A percentile compares a stretch with the other conserved stretches of the same genome.
Evolutionary conservation across 1,140 invertebrate genomes (phyloP).

Genomic region (Fopius arisanus): DNA sequence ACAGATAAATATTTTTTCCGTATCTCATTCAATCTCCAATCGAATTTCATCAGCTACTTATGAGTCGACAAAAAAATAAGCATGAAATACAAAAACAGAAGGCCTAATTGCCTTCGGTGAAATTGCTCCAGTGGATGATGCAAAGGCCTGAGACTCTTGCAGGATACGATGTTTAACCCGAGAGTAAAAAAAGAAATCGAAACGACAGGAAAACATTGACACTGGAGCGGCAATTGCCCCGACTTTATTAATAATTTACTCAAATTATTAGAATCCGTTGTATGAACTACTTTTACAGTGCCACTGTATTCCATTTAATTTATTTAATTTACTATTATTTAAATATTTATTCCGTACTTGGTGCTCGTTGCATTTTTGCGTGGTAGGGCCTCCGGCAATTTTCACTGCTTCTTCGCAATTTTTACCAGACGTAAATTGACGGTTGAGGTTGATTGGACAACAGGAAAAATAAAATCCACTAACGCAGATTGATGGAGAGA

Average conservation of each 20-base stretch:
- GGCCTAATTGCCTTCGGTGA: conserved; percentile 5
- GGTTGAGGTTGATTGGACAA: neutral
- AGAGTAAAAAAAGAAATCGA: neutral
- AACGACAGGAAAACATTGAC: neutral
- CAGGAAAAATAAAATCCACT: neutral
- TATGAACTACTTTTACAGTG: too few relatives aligned
- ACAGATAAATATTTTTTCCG: too few relatives aligned
- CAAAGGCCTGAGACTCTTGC: conserved; percentile 4
- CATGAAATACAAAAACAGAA: neutral
- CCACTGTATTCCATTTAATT: too few relatives aligned
- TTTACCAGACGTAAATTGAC: neutral
- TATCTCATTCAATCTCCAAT: conserved; percentile 18
- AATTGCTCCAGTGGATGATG: conserved; percentile 21
- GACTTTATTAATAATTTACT: too few relatives aligned
- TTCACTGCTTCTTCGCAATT: neutral
- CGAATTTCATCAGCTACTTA: conserved; percentile 23
- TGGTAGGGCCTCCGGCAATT: too few relatives aligned
- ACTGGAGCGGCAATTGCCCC: neutral
- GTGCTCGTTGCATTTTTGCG: too few relatives aligned
- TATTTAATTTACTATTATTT: too few relatives aligned
- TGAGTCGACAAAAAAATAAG: neutral
- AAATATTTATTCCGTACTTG: too few relatives aligned
- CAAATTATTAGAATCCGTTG: too few relatives aligned
- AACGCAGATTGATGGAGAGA: neutral
- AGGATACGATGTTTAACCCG: neutral